These are phyloP conservation scores for Chionodraco myersi DNA, from an alignment of 2,113 vertebrate species.

Conservation along the genomic window DNA sequence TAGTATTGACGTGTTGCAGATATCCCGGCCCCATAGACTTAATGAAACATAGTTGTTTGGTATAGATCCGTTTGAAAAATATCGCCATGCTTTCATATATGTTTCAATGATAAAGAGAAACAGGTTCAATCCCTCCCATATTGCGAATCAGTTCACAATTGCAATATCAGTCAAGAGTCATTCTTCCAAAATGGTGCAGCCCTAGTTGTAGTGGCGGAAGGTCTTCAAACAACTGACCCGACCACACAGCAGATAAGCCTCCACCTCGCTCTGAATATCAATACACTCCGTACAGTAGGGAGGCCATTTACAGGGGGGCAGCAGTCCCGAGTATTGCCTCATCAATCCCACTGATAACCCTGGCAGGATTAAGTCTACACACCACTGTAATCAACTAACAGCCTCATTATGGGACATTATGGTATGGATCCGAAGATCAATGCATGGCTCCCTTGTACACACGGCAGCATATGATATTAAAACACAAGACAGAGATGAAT, in stretches of 20 bases:
- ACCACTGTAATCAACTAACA: slow-evolving; percentile 81
- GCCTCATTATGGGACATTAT: slow-evolving; percentile 82
- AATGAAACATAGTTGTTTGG: no score
- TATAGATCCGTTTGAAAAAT: no score
- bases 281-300: slow-evolving; percentile 44
- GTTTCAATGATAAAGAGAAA: no score
- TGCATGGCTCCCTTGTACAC: slow-evolving; percentile 71
- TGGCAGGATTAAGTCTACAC: slow-evolving; percentile 75
- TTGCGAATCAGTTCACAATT: no score
- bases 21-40: no score
- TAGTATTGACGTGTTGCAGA: no score
- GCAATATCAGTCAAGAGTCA: no score
- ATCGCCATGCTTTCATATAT: no score
- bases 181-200: no score
- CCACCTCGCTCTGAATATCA: slow-evolving; percentile 62
- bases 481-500: slow-evolving; percentile 56
- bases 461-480: slow-evolving; percentile 73
- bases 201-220: not conserved
- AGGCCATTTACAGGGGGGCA: slow-evolving; percentile 53
- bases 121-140: no score
- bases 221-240: slow-evolving; percentile 32
- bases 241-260: slow-evolving; percentile 40
- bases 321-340: slow-evolving; percentile 55
- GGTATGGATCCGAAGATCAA: slow-evolving; percentile 83
- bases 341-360: slow-evolving; percentile 79